Conservation (phyloP, 2,888 invertebrate species). For the Megaustenia siamemsis region DNA sequence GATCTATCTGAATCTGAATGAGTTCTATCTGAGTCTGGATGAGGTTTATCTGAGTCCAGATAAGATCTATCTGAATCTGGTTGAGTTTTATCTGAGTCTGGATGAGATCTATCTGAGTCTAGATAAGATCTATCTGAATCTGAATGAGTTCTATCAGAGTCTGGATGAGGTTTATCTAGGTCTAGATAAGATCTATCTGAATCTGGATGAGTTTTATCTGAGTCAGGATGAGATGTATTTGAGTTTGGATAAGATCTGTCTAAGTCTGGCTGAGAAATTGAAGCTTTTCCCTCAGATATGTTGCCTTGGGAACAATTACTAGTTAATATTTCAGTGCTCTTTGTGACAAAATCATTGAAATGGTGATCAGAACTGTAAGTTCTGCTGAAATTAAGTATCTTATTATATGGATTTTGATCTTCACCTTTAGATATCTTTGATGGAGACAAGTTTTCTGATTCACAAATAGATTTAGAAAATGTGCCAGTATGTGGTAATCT, state of each 20-base stretch:
- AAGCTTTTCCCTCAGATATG: neutral
- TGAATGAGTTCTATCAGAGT: neutral
- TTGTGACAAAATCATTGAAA: neutral
- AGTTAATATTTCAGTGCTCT: neutral
- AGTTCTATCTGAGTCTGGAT: neutral
- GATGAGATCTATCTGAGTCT: neutral
- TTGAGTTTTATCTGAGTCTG: neutral
- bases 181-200: neutral
- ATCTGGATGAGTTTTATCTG: neutral
- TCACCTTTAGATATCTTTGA: neutral
- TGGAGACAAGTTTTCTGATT: neutral
- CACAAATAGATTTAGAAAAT: too few relatives aligned
- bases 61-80: neutral
- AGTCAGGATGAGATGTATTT: neutral
- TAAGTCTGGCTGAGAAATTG: neutral
- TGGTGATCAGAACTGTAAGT: neutral
- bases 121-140: neutral
- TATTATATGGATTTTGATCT: neutral
- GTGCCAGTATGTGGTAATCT: too few relatives aligned
- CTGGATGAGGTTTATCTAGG: neutral
- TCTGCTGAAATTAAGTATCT: neutral
- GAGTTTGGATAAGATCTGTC: neutral
- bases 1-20: neutral
- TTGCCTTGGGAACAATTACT: constrained; percentile 5
- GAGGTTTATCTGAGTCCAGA: neutral